A percentile compares a stretch with the other conserved stretches of the same genome.
Conservation (phyloP, 1,140 invertebrate genomes). For the Diorhabda elongata region DNA sequence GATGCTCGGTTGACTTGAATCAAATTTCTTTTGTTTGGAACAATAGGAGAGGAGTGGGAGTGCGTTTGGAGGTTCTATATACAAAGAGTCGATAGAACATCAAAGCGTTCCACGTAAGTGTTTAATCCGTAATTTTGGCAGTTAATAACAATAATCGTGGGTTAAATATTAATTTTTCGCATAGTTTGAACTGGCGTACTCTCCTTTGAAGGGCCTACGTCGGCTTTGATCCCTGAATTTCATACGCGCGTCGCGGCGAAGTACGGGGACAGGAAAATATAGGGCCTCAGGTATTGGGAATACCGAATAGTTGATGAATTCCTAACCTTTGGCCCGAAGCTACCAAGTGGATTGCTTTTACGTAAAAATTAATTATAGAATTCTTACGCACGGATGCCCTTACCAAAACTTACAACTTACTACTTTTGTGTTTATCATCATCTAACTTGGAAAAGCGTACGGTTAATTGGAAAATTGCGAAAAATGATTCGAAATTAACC, state of each 20-base stretch:
- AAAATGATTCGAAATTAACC: too few relatives aligned
- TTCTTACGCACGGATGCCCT: constrained; percentile 7
- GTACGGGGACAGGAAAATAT: constrained; percentile 6
- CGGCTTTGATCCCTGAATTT: constrained; percentile 29
- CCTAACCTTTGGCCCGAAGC: constrained; percentile 20
- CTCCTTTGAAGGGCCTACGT: constrained; percentile 33
- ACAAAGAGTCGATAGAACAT: constrained; percentile 8
- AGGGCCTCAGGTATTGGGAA: constrained; percentile 32
- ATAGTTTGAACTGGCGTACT: constrained; percentile 36
- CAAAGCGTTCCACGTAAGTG: constrained; percentile 21
- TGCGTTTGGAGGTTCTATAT: background rate
- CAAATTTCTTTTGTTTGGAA: constrained; percentile 18
- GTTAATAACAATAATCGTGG: constrained; percentile 38
- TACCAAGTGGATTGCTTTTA: constrained; percentile 15
- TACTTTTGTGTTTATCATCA: too few relatives aligned
- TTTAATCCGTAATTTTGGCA: constrained; percentile 31
- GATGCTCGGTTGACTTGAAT: constrained; percentile 13
- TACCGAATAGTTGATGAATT: constrained; percentile 37
- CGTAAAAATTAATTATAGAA: constrained; percentile 16
- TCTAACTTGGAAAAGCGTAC: too few relatives aligned
- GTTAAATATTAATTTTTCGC: constrained; percentile 40
- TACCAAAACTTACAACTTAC: background rate
- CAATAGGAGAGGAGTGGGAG: background rate
- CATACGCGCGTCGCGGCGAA: constrained; percentile 17
- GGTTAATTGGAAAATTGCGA: too few relatives aligned